Evolutionary conservation across 2,888 invertebrate species (phyloP).

Genomic region (Laspeyria flexula): DNA sequence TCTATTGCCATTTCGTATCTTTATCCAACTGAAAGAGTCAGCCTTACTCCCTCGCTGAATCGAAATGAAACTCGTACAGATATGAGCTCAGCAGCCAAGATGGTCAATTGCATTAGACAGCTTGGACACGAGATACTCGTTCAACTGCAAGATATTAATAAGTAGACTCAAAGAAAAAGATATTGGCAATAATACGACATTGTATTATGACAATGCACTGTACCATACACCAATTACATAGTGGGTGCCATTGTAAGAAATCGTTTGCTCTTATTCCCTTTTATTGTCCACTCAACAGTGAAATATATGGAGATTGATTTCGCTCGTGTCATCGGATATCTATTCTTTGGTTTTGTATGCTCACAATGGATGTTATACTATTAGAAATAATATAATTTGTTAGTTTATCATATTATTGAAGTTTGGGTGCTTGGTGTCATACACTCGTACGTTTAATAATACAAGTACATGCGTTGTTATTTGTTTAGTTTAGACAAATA

Average conservation of each 20-base stretch:
- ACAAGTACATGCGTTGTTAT: no score
- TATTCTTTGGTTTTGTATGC: conserved; percentile 40
- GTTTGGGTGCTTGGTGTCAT: no score
- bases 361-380: conserved; percentile 14
- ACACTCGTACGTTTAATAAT: no score
- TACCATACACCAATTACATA: conserved; percentile 64
- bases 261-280: conserved; percentile 50
- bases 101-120: conserved; percentile 26
- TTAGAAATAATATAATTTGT: no score
- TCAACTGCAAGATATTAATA: conserved; percentile 39
- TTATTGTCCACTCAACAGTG: conserved; percentile 57
- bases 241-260: conserved; percentile 59
- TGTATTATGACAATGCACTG: conserved; percentile 68
- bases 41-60: background rate
- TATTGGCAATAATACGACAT: conserved; percentile 57
- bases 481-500: no score
- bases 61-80: background rate
- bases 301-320: conserved; percentile 67
- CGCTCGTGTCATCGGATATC: conserved; percentile 52
- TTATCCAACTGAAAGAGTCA: no score
- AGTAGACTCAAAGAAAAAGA: conserved; percentile 43
- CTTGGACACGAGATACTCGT: conserved; percentile 22
- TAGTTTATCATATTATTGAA: no score
- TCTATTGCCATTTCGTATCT: no score
- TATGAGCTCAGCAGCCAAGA: conserved; percentile 11